Conservation (phyloP, 2,888 invertebrate species). For the Phaonia tiefii region DNA sequence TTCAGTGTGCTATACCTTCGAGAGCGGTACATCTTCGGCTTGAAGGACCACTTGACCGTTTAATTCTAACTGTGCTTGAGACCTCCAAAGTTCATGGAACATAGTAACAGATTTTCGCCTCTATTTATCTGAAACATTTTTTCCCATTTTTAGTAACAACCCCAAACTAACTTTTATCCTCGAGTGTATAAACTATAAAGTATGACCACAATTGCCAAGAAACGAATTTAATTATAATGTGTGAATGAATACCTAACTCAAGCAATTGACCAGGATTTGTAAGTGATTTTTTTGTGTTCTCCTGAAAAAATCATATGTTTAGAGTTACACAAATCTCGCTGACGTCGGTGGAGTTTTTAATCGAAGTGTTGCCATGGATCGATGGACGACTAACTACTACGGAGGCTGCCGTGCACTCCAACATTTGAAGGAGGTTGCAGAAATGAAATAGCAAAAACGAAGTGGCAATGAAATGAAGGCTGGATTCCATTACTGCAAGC, state of each 20-base stretch:
- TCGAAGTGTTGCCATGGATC: background rate
- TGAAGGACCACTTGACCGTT: too few relatives aligned
- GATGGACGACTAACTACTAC: background rate
- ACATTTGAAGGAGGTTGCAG: background rate
- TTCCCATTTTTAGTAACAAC: too few relatives aligned
- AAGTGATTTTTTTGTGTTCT: constrained; percentile 16
- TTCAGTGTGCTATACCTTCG: too few relatives aligned
- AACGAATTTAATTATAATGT: constrained; percentile 37
- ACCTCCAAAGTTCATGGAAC: too few relatives aligned
- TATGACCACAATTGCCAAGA: constrained; percentile 25
- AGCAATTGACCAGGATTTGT: constrained; percentile 25
- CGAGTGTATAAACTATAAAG: background rate
- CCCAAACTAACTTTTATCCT: background rate
- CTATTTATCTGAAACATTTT: too few relatives aligned
- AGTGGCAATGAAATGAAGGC: constrained; percentile 10
- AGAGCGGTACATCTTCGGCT: too few relatives aligned
- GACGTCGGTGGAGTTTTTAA: too few relatives aligned
- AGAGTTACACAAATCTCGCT: too few relatives aligned
- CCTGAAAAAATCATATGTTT: too few relatives aligned
- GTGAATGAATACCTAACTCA: constrained; percentile 26
- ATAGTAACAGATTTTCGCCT: too few relatives aligned
- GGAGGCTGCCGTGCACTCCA: background rate
- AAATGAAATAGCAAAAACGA: background rate
- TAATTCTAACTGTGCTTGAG: too few relatives aligned
- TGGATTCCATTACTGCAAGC: constrained; percentile 34